Evolutionary conservation across 2,113 vertebrate species (phyloP), one percentile per base, ranked within the genome.

Genomic region (Pterophyllum scalare): DNA sequence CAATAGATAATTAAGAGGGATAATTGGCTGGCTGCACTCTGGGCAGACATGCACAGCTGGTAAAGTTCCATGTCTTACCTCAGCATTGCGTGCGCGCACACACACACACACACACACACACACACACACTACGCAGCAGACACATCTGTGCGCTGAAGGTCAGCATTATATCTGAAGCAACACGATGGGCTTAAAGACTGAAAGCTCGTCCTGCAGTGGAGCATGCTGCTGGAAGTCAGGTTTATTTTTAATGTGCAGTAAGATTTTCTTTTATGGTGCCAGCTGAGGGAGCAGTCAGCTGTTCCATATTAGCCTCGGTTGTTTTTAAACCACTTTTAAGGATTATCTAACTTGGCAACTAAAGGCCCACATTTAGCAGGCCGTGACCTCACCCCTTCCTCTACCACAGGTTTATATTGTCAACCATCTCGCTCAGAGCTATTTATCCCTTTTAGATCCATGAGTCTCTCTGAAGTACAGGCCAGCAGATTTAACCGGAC

Each of bases 1-100:
- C 94, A 93, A 94, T 95, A 95, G 92, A 94, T 95, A 94, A 95
- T 95, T 95, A 95, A 95, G 92, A 93, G 87, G 93, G 89, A 91
- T 95, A 95, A 95, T 95, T 95, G 92, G 88, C 92, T 91, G 87
- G 83, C 85, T 89, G 80, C 67, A 77, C 88, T 87, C 80, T 83
- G 86, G 82, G 93, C 88, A 88, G 90, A 92, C 91, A 58, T 70
- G 91, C 65, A 46, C 61, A 77, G 84, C 83, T 91, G 91, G 91
- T 87, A 84, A 78, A 74, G 81, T 87, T 90, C 89, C 91, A 91
- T 91, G 74, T 67, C 87, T 86, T 92, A 88, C 72, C 65, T 91
- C 83, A 90, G 87, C 84, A 59, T 81, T 17, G 9, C 59, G 7
- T 6, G 7, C 5, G 7, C 33, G 9, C 35, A 2, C 7, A 9